Conservation (phyloP, 2,113 vertebrate species). For the Rutilus rutilus region DNA sequence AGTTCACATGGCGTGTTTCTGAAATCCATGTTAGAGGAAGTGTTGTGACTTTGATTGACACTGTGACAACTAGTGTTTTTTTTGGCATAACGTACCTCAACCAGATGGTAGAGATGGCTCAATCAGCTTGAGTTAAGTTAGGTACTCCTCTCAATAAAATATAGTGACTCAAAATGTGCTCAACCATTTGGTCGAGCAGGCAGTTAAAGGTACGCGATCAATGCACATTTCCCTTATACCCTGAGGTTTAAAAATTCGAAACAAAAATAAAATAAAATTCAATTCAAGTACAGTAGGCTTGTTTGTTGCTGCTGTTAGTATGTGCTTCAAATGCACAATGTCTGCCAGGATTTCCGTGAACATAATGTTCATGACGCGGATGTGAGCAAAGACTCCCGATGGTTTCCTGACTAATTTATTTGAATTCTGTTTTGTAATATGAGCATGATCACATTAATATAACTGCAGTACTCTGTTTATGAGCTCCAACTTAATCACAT, state of each 20-base stretch:
- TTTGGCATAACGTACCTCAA: too few relatives aligned
- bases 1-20: too few relatives aligned
- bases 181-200: too few relatives aligned
- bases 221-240: background rate
- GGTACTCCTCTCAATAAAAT: too few relatives aligned
- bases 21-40: too few relatives aligned
- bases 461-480: background rate
- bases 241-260: too few relatives aligned
- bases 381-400: background rate
- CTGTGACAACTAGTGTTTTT: too few relatives aligned
- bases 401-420: background rate
- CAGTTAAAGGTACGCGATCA: background rate
- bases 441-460: conserved; percentile 3
- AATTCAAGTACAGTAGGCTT: background rate
- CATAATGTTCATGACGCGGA: background rate
- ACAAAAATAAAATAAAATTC: background rate
- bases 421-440: background rate
- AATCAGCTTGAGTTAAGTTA: too few relatives aligned
- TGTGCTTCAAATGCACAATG: background rate
- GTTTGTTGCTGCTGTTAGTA: background rate
- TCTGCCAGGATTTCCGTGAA: too few relatives aligned
- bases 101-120: too few relatives aligned
- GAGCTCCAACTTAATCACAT: background rate
- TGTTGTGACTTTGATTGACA: too few relatives aligned
- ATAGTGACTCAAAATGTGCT: too few relatives aligned